Evolutionary conservation across 2,113 vertebrate genomes (phyloP), one percentile per base, ranked within the genome.

Genomic region (Rallus limicola): DNA sequence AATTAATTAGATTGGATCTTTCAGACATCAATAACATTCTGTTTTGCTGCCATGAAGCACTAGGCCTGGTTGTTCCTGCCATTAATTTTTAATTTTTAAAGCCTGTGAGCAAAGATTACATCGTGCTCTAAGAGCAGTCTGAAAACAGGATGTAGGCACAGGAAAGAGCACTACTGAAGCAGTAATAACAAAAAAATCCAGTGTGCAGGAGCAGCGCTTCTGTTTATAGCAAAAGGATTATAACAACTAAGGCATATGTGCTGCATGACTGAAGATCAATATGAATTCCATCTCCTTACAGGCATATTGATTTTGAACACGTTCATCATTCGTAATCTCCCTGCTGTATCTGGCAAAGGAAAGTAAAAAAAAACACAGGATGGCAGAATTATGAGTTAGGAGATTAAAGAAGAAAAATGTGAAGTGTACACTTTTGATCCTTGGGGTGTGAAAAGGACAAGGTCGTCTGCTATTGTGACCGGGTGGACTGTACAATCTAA

Each of bases 261-360:
- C 84, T 92, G 88, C 88, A 34, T 92, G 93, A 83, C 72, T 90
- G 74, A 72, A 91, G 76, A 96, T 93, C 76, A 77, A 64, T 76
- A 79, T 74, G 69, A 81, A 76, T 92, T 90, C 75, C 65, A 33
- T 76, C 85, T 86, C 58, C 91, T 92, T 88, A 70, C 63, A 86
- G 79, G 84, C 55, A 28, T 72, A 86, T 94, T 90, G 94, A 96
- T 96, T 82, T 84, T 80, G 42, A 84, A 26, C 52, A 71, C 1
- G 0, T 65, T 29, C 80, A 62, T 97, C 80, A 82, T 67, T 93
- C 1, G 0, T 74, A 68, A 97, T 93, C 58, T 92, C 46, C 40
- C 58, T 80, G 58, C 56, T 92, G 56, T 67, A 91, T 67, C 55
- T 62, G 81, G 75, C 70, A 92, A 95, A 88, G 50, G 50, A 74